Percentiles rank a stretch among this genome's conserved stretches.
phyloP scores from a whole-genome alignment of 2,888 invertebrate genomes.

The Trachelus troglodyta region DNA sequence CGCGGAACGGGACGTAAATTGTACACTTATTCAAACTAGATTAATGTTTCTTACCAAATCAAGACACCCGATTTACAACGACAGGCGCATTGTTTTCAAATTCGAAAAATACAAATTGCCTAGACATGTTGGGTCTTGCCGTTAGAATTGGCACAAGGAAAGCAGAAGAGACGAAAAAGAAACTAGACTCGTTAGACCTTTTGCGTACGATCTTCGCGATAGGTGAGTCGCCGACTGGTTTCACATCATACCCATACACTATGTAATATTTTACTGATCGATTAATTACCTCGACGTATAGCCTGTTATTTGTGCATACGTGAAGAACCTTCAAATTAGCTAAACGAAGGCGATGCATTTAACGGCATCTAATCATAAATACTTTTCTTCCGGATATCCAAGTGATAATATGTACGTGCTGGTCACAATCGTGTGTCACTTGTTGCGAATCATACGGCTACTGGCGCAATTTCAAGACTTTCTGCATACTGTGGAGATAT shows the following conservation, averaged over 20 bases:
- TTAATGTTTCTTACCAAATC: neutral
- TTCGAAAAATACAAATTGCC: neutral
- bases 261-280: neutral
- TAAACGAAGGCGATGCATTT: neutral
- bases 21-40: neutral
- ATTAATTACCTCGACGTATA: neutral
- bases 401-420: neutral
- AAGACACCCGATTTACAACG: neutral
- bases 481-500: neutral
- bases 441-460: neutral
- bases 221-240: neutral
- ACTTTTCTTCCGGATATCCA: neutral
- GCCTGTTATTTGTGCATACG: neutral
- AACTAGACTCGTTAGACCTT: neutral
- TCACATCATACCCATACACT: neutral
- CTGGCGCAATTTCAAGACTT: neutral
- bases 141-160: neutral
- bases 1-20: constrained; percentile 34
- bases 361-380: neutral
- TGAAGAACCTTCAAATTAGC: neutral
- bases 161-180: neutral
- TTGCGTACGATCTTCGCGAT: neutral
- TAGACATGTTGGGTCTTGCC: neutral
- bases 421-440: neutral
- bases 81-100: neutral